Conservation (phyloP, 2,888 invertebrate genomes). For the Galeopsomyia nigrocyanea region DNA sequence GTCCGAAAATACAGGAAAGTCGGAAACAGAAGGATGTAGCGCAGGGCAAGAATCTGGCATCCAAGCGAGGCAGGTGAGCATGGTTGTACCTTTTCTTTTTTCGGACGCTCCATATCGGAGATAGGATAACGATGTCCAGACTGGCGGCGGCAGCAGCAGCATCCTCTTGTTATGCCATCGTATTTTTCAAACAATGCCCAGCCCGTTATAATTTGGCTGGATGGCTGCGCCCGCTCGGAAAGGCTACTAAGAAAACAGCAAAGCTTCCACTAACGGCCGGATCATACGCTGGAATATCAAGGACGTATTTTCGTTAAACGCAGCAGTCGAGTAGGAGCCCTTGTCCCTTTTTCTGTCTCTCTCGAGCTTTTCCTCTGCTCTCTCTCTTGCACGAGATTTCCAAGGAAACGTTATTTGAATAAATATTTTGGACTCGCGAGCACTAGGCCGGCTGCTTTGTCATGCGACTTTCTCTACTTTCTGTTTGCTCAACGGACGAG, state of each 20-base stretch:
- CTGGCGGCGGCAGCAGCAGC: slow-evolving; percentile 32
- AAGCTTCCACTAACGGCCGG: slow-evolving; percentile 35
- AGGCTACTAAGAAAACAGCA: slow-evolving; percentile 54
- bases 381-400: slow-evolving; percentile 1
- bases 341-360: neutral
- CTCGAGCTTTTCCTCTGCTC: slow-evolving; percentile 1
- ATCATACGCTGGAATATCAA: slow-evolving; percentile 34
- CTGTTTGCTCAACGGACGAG: too few relatives aligned
- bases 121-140: slow-evolving; percentile 62
- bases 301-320: slow-evolving; percentile 44
- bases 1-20: too few relatives aligned
- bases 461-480: too few relatives aligned
- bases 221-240: slow-evolving; percentile 56
- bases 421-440: neutral
- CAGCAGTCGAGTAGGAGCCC: neutral
- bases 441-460: too few relatives aligned
- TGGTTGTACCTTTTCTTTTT: slow-evolving; percentile 10
- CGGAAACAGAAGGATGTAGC: too few relatives aligned
- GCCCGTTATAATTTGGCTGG: slow-evolving; percentile 64
- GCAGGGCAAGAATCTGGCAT: too few relatives aligned
- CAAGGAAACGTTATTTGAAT: neutral
- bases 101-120: slow-evolving; percentile 48
- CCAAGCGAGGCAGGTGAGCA: neutral
- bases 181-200: slow-evolving; percentile 64
- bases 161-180: slow-evolving; percentile 59